Evolutionary conservation across 2,888 invertebrate species (phyloP).

Genomic region (Boloria selene): DNA sequence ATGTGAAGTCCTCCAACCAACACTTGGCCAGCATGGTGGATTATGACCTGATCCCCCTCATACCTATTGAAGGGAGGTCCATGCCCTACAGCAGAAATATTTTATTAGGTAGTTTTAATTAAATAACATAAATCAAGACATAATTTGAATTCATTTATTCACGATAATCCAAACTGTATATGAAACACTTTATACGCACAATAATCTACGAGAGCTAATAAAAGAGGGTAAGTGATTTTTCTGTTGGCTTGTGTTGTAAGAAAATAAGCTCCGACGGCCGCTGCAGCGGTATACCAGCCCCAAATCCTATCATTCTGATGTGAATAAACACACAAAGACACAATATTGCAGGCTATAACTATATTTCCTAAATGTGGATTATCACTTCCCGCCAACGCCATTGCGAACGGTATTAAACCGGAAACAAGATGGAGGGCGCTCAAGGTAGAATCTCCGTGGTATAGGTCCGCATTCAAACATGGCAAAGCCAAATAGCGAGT

Average conservation of each 20-base stretch:
- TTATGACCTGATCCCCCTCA: too few relatives aligned
- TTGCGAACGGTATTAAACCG: constrained; percentile 62
- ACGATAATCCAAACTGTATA: constrained; percentile 31
- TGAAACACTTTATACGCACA: constrained; percentile 61
- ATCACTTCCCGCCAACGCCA: constrained; percentile 58
- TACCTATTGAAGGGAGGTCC: too few relatives aligned
- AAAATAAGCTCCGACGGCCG: constrained; percentile 60
- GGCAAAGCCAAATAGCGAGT: constrained; percentile 63
- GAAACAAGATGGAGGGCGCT: constrained; percentile 59
- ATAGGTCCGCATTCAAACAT: constrained; percentile 67
- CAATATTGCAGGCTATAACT: constrained; percentile 59
- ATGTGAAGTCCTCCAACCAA: too few relatives aligned
- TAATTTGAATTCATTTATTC: not conserved
- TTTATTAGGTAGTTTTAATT: not conserved
- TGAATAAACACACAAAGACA: constrained; percentile 59
- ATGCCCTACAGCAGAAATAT: too few relatives aligned
- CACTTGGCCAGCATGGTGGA: too few relatives aligned
- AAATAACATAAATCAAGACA: constrained; percentile 6
- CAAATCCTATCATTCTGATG: constrained; percentile 52
- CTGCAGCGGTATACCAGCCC: constrained; percentile 67
- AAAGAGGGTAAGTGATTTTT: constrained; percentile 61
- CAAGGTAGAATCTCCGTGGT: constrained; percentile 49
- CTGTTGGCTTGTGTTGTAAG: constrained; percentile 46
- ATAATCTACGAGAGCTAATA: constrained; percentile 62
- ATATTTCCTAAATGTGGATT: constrained; percentile 57